Base-by-base conservation (phyloP, 1,140 invertebrate species). In the Belonocnema kinseyi region DNA sequence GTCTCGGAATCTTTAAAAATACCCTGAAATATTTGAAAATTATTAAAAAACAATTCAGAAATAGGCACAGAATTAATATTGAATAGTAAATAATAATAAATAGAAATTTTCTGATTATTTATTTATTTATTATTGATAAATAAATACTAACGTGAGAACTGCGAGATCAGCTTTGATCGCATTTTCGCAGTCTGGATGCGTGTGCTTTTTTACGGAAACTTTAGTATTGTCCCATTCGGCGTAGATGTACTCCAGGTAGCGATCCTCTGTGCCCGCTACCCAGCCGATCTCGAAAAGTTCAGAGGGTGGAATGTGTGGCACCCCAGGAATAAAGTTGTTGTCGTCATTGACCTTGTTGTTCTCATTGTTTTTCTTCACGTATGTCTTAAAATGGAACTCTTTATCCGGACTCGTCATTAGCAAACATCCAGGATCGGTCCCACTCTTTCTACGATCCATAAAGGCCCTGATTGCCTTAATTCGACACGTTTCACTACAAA, bases 141-240 rank as follows among this genome's bases (percentile, higher is more conserved):
- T 33, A 4, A 33, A 26, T 76, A 82, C 79, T 58, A 72, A 89
- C 88, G 77, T 82, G 50, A 89, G 82, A 56, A 89, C 74, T 78
- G 86, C 81, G 10, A 89, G 71, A 50, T 89, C 88, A 2, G 82
- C 82, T 76, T 80, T 87, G 26, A 89, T 74, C 7, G 85, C 84
- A 10, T 82, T 79, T 16, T 77, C 78, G 33, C 85, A 88, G 12
- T 86, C 79, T 2, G 83, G 74, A 73, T 87, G 83, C 0, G 83
- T 78, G 50, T 87, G 82, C 72, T 84, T 84, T 51, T 87, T 87
- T 3, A 89, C 33, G 0, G 85, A 80, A 11, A 88, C 82, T 72
- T 81, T 83, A 0, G 87, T 88, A 50, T 84, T 88, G 56, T 88
- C 83, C 88, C 88, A 89, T 61, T 89, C 88, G 7, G 87, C 88